These are phyloP conservation scores for Cantharis lateralis DNA, from an alignment of 2,888 invertebrate species.

Conservation along the genomic window DNA sequence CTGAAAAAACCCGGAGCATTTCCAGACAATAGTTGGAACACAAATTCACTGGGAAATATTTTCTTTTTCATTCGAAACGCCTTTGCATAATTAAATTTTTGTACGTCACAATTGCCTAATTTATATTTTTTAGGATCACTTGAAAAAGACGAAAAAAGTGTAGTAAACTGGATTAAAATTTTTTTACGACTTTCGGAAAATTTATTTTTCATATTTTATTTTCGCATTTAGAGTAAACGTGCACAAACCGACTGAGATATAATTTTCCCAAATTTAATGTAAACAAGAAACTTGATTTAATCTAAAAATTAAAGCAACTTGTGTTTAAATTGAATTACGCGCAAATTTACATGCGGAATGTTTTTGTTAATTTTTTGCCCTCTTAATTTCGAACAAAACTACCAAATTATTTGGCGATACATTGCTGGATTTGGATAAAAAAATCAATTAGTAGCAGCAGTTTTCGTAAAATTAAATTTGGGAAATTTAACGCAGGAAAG, in stretches of 20 bases:
- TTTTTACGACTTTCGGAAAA: not conserved
- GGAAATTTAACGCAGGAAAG: not conserved
- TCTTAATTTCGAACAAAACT: not conserved
- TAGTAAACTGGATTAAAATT: not conserved
- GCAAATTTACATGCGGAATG: not conserved
- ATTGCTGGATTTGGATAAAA: not conserved
- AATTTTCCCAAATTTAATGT: not conserved
- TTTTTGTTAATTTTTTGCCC: not conserved
- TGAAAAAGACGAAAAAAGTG: not conserved
- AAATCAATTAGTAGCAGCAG: not conserved
- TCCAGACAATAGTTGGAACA: not conserved
- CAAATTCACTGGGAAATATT: not conserved
- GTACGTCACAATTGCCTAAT: not conserved
- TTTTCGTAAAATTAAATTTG: not conserved
- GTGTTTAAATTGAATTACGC: not conserved
- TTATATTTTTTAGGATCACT: not conserved
- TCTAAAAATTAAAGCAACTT: not conserved
- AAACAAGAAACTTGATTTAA: not conserved
- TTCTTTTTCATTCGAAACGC: not conserved
- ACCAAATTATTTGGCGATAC: not conserved
- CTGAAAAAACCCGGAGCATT: not conserved
- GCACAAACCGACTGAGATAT: not conserved
- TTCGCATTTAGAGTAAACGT: not conserved
- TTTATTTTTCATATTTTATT: not conserved
- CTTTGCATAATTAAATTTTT: not conserved